Evolutionary conservation across 1,140 invertebrate species (phyloP), one percentile per base, ranked within the genome.

Genomic region (Meloidogyne floridensis): DNA sequence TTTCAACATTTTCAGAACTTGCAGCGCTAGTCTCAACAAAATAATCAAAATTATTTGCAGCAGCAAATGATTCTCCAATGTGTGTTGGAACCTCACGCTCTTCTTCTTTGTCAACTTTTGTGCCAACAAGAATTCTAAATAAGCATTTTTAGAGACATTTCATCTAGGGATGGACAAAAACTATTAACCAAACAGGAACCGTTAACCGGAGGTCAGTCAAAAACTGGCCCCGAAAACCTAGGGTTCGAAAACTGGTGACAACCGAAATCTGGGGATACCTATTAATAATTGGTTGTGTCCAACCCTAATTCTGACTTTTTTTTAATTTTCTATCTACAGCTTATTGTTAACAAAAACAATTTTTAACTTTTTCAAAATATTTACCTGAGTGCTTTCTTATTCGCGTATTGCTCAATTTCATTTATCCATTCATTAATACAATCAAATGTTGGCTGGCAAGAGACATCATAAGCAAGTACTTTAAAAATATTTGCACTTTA

Each of bases 371-470:
- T 9, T 15, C 20, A 85, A 87, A 59, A 42, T 88, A 32, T 89
- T 89, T 32, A 89, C 88, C 47, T 89, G 10, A 89, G 70, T 18
- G 89, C 88, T 81, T 83, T 85, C 74, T 89, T 72, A 82, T 90
- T 89, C 9, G 88, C 88, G 76, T 89, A 89, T 65, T 90, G 87
- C 80, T 89, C 88, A 53, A 97, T 95, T 92, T 98, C 96, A 87
- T 96, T 95, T 75, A 97, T 93, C 96, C 96, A 98, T 90, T 95
- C 93, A 90, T 95, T 93, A 76, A 97, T 91, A 86, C 94, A 95
- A 76, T 96, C 92, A 91, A 97, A 97, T 75, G 95, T 94, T 43
- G 94, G 93, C 83, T 94, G 92, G 87, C 96, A 96, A 84, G 95
- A 96, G 81, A 97, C 95, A 91, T 97, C 96, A 92, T 97, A 97